These are phyloP conservation scores for Spatulosminthurus flaviceps DNA, from an alignment of 2,888 invertebrate species.

Conservation along the genomic window DNA sequence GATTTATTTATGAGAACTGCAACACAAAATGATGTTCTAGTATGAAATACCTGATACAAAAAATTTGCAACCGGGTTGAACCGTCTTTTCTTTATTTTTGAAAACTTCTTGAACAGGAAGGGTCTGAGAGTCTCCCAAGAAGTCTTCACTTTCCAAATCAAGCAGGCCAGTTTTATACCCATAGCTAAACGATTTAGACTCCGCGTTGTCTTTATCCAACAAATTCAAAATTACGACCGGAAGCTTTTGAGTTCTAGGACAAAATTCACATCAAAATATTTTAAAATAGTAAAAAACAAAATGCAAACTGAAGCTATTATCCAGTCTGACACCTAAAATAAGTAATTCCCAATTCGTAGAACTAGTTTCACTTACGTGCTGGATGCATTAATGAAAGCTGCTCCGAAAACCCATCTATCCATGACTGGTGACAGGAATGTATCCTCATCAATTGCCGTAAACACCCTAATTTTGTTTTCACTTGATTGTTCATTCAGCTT, in stretches of 20 bases:
- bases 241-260: constrained; percentile 33
- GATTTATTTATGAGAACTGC: too few species aligned
- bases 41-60: constrained; percentile 41
- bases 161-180: background rate
- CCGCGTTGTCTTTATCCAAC: background rate
- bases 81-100: background rate
- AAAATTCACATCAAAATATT: background rate
- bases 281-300: too few species aligned
- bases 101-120: constrained; percentile 20
- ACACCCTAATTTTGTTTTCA: background rate
- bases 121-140: background rate
- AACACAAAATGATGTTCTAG: too few species aligned
- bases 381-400: constrained; percentile 45
- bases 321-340: too few species aligned
- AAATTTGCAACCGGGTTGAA: constrained; percentile 49
- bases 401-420: constrained; percentile 53
- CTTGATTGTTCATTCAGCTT: background rate
- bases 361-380: constrained; percentile 41
- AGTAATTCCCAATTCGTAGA: too few species aligned
- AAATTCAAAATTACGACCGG: constrained; percentile 29
- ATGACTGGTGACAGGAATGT: constrained; percentile 49
- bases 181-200: constrained; percentile 5
- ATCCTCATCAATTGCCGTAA: constrained; percentile 30
- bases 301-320: too few species aligned
- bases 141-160: background rate